These are phyloP conservation scores for Prosapia bicincta DNA, from an alignment of 2,888 invertebrate species.

Conservation along the genomic window DNA sequence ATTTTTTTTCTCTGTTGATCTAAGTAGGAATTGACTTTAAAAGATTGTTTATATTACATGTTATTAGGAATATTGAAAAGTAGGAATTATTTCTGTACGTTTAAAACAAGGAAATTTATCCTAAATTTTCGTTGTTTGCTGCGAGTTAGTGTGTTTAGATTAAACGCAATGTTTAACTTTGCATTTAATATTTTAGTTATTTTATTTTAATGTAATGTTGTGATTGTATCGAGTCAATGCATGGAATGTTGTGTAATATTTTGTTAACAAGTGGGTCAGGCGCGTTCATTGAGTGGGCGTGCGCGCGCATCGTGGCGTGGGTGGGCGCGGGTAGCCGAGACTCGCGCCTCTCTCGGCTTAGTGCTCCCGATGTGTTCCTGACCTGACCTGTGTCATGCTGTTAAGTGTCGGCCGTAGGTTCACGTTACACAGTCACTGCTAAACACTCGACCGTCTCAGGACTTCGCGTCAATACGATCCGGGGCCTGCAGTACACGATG, in stretches of 20 bases:
- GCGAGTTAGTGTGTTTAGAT: too few relatives aligned
- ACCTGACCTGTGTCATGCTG: neutral
- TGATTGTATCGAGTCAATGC: neutral
- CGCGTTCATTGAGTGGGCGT: neutral
- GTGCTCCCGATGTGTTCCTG: neutral
- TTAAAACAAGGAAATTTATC: too few relatives aligned
- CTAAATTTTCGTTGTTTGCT: too few relatives aligned
- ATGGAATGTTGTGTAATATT: neutral
- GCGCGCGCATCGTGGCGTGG: neutral
- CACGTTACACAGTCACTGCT: neutral
- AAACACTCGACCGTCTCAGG: neutral
- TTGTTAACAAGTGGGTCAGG: constrained; percentile 2
- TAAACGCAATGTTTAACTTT: too few relatives aligned
- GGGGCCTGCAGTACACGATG: neutral
- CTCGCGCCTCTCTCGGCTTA: neutral
- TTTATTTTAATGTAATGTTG: neutral
- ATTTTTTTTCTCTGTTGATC: too few relatives aligned
- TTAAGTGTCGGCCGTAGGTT: neutral
- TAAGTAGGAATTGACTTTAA: too few relatives aligned
- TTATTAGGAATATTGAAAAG: too few relatives aligned
- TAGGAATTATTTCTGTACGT: too few relatives aligned
- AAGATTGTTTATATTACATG: too few relatives aligned
- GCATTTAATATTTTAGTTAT: too few relatives aligned
- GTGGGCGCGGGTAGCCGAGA: neutral
- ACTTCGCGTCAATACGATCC: neutral